phyloP scores from a whole-genome alignment of 2,113 vertebrate species.

The Monopterus albus region DNA sequence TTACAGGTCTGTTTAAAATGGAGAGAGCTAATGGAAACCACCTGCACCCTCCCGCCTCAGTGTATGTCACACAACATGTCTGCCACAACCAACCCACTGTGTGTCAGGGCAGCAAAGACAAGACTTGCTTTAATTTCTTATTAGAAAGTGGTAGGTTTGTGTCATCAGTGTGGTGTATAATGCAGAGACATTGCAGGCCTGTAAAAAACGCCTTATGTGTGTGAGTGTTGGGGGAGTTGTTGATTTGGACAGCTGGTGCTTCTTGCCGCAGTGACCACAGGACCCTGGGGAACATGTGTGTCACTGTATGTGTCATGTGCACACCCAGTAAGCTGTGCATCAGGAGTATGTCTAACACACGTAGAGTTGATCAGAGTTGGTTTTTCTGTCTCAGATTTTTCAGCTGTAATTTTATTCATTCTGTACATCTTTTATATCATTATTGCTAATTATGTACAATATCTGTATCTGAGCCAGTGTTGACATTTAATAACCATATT shows the following conservation, averaged over 20 bases:
- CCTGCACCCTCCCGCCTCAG: conserved; percentile 13
- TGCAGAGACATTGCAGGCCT: conserved; percentile 2
- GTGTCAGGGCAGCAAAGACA: background rate
- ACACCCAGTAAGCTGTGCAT: conserved; percentile 30
- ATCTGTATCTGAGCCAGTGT: background rate
- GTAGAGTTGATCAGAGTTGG: conserved; percentile 12
- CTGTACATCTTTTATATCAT: background rate
- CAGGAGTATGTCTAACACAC: conserved; percentile 37
- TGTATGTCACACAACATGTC: conserved; percentile 46
- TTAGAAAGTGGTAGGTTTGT: conserved; percentile 3
- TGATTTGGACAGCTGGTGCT: conserved; percentile 64
- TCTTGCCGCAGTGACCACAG: conserved; percentile 53
- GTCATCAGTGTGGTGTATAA: background rate
- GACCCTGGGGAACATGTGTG: conserved; percentile 27
- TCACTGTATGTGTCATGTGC: conserved; percentile 32
- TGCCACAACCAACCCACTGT: conserved; percentile 4
- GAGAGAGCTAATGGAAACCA: conserved; percentile 63
- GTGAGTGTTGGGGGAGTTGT: conserved; percentile 42
- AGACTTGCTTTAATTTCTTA: conserved; percentile 11
- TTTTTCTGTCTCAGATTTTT: background rate
- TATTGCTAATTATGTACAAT: background rate
- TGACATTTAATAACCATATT: background rate
- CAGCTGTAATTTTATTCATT: background rate
- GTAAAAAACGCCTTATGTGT: conserved; percentile 32
- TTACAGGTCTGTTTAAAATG: conserved; percentile 67